These are phyloP conservation scores for Ptychoptera contaminata DNA, from an alignment of 2,888 invertebrate species.

Conservation along the genomic window DNA sequence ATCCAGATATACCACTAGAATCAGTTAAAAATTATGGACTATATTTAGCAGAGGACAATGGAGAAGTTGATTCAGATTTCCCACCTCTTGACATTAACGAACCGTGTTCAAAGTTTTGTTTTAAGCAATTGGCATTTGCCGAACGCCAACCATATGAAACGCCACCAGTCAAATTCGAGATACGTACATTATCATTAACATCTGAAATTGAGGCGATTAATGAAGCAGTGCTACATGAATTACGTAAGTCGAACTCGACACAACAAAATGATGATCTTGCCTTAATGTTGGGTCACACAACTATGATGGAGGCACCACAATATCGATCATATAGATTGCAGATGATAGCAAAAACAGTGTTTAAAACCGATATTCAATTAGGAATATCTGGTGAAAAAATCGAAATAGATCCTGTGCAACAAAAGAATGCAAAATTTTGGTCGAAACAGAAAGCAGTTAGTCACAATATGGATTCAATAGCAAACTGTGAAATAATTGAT, in stretches of 20 bases:
- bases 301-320: slow-evolving; percentile 71
- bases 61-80: slow-evolving; percentile 86
- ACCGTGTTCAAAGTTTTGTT: slow-evolving; percentile 84
- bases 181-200: slow-evolving; percentile 26
- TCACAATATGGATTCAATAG: slow-evolving; percentile 74
- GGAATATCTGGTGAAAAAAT: slow-evolving; percentile 82
- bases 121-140: slow-evolving; percentile 74
- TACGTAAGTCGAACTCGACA: slow-evolving; percentile 23
- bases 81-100: slow-evolving; percentile 79
- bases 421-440: slow-evolving; percentile 48
- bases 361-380: slow-evolving; percentile 70
- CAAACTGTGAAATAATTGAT: slow-evolving; percentile 71
- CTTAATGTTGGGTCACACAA: slow-evolving; percentile 55
- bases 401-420: slow-evolving; percentile 73
- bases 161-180: slow-evolving; percentile 17
- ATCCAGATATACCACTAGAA: slow-evolving; percentile 44
- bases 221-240: slow-evolving; percentile 24
- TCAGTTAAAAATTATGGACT: slow-evolving; percentile 64
- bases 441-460: slow-evolving; percentile 61
- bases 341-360: slow-evolving; percentile 61
- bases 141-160: slow-evolving; percentile 38
- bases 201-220: slow-evolving; percentile 30
- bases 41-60: slow-evolving; percentile 92
- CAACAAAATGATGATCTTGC: slow-evolving; percentile 37
- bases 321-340: slow-evolving; percentile 70